Conservation (phyloP, 64 coral and sea anemone genomes). For the Stichodactyla helianthus region DNA sequence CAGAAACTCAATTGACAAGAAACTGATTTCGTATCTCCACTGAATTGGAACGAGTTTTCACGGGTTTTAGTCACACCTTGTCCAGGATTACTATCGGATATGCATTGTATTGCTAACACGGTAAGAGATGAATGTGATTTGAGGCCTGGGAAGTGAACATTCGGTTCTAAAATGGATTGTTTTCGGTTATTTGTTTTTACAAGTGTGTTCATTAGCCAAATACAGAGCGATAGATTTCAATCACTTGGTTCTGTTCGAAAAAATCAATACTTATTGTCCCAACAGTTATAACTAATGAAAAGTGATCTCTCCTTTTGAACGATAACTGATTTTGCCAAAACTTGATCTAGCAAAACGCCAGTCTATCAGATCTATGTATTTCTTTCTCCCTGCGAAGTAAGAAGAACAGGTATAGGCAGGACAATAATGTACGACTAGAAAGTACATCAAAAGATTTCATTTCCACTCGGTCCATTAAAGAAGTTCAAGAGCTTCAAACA, state of each 20-base stretch:
- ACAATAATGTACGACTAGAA: too few species aligned
- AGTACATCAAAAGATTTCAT: too few species aligned
- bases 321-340: background rate
- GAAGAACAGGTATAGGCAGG: too few species aligned
- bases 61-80: background rate
- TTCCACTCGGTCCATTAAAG: too few species aligned
- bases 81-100: background rate
- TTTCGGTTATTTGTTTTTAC: background rate
- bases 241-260: background rate
- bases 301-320: background rate
- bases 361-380: too few species aligned
- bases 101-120: background rate
- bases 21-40: background rate
- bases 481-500: too few species aligned
- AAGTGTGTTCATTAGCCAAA: background rate
- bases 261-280: background rate
- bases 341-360: too few species aligned
- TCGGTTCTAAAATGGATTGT: background rate
- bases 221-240: background rate
- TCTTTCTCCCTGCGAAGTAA: too few species aligned
- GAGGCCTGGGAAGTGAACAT: background rate
- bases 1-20: background rate
- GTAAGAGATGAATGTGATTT: background rate
- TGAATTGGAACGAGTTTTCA: background rate
- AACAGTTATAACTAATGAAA: background rate